A percentile compares a stretch with the other conserved stretches of the same genome.
Conservation (phyloP, 2,888 invertebrate species). For the Notodonta ziczac region DNA sequence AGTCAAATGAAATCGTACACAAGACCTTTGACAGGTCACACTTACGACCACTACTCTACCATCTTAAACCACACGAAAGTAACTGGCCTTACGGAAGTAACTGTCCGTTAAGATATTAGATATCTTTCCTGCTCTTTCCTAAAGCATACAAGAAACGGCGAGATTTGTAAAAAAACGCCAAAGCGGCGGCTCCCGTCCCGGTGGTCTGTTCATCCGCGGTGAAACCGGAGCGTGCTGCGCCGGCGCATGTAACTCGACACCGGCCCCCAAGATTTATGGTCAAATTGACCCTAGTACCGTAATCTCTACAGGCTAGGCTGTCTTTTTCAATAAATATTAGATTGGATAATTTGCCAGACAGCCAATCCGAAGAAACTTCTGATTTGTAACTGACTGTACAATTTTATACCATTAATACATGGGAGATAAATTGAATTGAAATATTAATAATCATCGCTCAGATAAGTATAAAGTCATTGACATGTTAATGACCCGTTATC, state of each 20-base stretch:
- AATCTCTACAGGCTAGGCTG: constrained; percentile 23
- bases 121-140: neutral
- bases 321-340: constrained; percentile 14
- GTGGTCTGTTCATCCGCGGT: constrained; percentile 47
- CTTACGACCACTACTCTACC: too few species aligned
- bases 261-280: constrained; percentile 41
- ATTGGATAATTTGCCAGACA: constrained; percentile 20
- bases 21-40: too few species aligned
- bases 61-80: too few species aligned
- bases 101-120: neutral
- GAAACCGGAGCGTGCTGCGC: constrained; percentile 33
- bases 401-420: neutral
- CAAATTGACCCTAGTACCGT: constrained; percentile 34
- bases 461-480: neutral
- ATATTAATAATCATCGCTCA: neutral
- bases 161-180: constrained; percentile 5
- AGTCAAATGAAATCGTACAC: too few species aligned
- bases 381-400: too few species aligned
- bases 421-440: neutral
- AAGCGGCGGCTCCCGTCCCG: constrained; percentile 47
- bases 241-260: constrained; percentile 49
- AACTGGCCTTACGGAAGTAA: neutral
- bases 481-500: constrained; percentile 5
- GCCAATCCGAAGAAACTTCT: too few species aligned
- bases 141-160: neutral